Base-by-base conservation (phyloP, 2,797 vertebrate species). In the Paedocypris micromegethes region DNA sequence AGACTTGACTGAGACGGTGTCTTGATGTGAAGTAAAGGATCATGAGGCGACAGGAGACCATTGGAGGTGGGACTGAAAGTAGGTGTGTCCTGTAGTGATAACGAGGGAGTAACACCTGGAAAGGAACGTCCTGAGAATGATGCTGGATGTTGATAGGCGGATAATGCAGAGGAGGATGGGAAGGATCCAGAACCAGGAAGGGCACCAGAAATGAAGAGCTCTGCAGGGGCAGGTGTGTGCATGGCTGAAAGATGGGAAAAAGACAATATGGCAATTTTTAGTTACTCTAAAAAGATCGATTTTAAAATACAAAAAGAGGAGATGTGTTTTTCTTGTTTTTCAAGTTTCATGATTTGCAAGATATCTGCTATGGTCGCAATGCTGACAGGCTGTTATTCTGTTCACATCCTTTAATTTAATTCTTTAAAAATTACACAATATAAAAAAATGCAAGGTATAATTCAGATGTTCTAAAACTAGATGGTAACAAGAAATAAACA, bases 21-120 rank as follows among this genome's bases (percentile, higher is more conserved):
- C 71, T 97, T 97, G 85, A 97, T 94, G 85, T 97, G 95, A 5
- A 97, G 88, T 45, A 97, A 83, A 2, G 92, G 91, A 45, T 97
- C 95, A 37, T 97, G 95, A 2, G 95, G 95, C 41, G 95, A 97
- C 5, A 97, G 88, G 50, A 97, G 90, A 69, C 94, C 94, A 8
- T 97, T 97, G 75, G 95, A 96, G 2, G 93, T 94, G 38, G 95
- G 95, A 70, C 95, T 97, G 81, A 97, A 97, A 0, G 94, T 93
- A 4, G 94, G 90, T 0, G 94, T 92, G 54, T 97, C 94, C 80
- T 95, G 94, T 23, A 97, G 88, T 49, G 91, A 93, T 55, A 96
- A 90, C 3, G 94, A 94, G 0, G 91, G 87, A 2, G 89, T 87
- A 45, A 91, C 93, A 39, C 93, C 86, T 0, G 94, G 93, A 83